These are phyloP conservation scores for Aphelenchoides fujianensis DNA, from an alignment of 1,140 invertebrate genomes.

Conservation along the genomic window DNA sequence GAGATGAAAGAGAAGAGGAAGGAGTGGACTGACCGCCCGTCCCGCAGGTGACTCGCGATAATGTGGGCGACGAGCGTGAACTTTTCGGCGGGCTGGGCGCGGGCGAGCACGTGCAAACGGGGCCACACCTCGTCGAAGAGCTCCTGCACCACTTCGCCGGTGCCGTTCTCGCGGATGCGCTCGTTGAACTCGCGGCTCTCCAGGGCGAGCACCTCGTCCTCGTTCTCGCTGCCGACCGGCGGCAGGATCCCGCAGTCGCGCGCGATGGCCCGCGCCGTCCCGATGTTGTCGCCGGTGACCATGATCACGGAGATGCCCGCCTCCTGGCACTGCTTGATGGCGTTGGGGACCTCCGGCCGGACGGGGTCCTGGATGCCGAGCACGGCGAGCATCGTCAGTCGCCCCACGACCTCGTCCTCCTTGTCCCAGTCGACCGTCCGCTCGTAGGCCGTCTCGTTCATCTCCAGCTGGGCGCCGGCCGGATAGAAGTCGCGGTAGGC, in stretches of 20 bases:
- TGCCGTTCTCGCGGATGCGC: slow-evolving; percentile 75
- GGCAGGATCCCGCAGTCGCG: slow-evolving; percentile 58
- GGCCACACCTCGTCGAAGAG: slow-evolving; percentile 67
- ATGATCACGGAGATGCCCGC: slow-evolving; percentile 62
- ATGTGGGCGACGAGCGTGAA: slow-evolving; percentile 62
- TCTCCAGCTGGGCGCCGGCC: slow-evolving; percentile 67
- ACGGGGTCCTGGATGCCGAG: slow-evolving; percentile 67
- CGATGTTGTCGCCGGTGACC: slow-evolving; percentile 63
- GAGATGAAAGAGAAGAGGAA: neutral
- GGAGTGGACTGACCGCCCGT: slow-evolving; percentile 59
- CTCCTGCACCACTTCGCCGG: slow-evolving; percentile 55
- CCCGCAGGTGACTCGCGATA: slow-evolving; percentile 56
- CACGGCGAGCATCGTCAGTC: slow-evolving; percentile 57
- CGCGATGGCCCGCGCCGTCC: slow-evolving; percentile 67
- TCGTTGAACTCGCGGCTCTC: slow-evolving; percentile 97
- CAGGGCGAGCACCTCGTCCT: slow-evolving; percentile 75
- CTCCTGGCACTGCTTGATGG: slow-evolving; percentile 61
- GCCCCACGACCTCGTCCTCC: slow-evolving; percentile 51
- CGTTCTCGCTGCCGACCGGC: slow-evolving; percentile 30
- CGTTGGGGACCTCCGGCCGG: slow-evolving; percentile 57
- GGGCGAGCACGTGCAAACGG: slow-evolving; percentile 58
- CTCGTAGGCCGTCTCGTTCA: slow-evolving; percentile 75
- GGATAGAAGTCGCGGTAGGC: slow-evolving; percentile 86
- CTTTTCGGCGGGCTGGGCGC: slow-evolving; percentile 62
- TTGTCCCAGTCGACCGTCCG: slow-evolving; percentile 70